Base-by-base conservation (phyloP, 2,888 invertebrate genomes). In the Calliopum simillimum region DNA sequence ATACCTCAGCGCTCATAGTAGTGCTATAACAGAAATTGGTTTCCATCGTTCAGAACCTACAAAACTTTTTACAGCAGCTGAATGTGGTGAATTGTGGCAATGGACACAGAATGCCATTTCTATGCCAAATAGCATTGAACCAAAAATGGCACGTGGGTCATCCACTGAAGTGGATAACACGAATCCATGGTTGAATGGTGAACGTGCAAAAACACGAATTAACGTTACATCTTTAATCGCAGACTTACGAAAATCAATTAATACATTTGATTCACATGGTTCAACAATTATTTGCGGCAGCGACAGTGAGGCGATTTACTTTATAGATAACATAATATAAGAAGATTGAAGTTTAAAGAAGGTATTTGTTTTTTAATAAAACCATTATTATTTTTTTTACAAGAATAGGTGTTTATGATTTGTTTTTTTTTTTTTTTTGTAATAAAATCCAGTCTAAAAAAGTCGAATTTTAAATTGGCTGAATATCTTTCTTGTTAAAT, bases 31-130 rank as follows among this genome's bases (percentile, higher is more conserved):
- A n/a, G 96, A 97, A 86, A 91, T 97, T 77, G 90, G 92, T 69
- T 97, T 97, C 81, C 96, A 97, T 86, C 94, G 92, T 0, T 91
- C 93, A 71, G 90, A 94, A 79, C 95, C 96, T 0, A 92, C 94
- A 68, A 95, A 95, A 84, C 82, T 97, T 1, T 92, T 95, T 75
- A 93, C 94, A 0, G 92, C 94, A 80, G 94, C 96, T 0, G 88
- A 85, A 64, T 91, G 92, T 59, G 97, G 97, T 0, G 94, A 95
- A 82, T 86, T 97, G 3, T 96, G 96, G 94, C 94, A 96, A 81
- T 97, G 97, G 97, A 92, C 93, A 73, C 91, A 91, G 79, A 90
- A 90, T 73, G 81, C 84, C 0, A 85, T 89, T 43, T 66, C n/a
- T 23, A 44, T 75, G 5, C 66, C 75, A 12, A 62, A 62, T 62